Evolutionary conservation across 2,888 invertebrate genomes (phyloP).

Genomic region (Petrolisthes cinctipes): DNA sequence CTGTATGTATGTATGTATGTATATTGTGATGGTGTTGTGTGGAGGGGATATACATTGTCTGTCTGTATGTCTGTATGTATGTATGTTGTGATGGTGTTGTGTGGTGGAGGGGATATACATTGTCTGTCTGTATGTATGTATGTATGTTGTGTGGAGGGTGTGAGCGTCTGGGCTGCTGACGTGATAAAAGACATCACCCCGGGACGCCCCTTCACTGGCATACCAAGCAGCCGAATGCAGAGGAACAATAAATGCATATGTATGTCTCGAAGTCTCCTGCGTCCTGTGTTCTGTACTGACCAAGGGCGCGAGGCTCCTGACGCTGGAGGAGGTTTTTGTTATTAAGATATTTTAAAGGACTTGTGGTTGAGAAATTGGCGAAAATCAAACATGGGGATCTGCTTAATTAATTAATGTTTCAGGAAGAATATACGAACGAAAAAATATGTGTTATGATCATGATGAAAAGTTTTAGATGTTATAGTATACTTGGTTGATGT

Average conservation of each 20-base stretch:
- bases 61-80: background rate
- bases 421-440: no score
- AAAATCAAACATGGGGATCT: no score
- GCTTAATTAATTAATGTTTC: no score
- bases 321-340: no score
- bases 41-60: background rate
- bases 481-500: no score
- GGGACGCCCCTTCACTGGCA: background rate
- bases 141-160: background rate
- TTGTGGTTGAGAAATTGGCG: no score
- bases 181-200: constrained; percentile 15
- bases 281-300: no score
- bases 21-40: background rate
- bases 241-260: background rate
- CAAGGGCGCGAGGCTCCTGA: no score
- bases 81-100: background rate
- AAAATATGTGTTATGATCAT: no score
- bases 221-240: background rate
- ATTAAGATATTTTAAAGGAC: no score
- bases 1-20: constrained; percentile 19
- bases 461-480: no score
- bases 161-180: background rate
- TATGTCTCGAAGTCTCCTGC: background rate
- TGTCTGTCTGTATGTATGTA: background rate
- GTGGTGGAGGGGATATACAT: background rate